Evolutionary conservation across 1,140 invertebrate genomes (phyloP).

Genomic region (Trichoplusia ni): DNA sequence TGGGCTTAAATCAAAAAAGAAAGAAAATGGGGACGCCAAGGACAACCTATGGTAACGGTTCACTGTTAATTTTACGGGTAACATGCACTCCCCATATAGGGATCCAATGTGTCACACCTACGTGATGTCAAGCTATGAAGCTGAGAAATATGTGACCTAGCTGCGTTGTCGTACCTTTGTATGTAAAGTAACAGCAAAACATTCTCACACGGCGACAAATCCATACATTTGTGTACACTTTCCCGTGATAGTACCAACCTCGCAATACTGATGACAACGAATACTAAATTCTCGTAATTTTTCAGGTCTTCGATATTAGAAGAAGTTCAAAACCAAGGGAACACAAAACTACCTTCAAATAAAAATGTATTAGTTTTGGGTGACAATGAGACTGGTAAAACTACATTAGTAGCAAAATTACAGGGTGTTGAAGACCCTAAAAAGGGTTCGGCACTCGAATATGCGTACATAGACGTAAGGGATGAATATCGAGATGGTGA

Average conservation of each 20-base stretch:
- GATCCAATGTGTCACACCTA: conserved; percentile 81
- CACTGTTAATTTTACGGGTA: conserved; percentile 68
- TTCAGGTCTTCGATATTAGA: conserved; percentile 95
- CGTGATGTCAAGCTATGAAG: conserved; percentile 76
- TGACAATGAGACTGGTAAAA: conserved; percentile 98
- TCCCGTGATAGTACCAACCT: conserved; percentile 24
- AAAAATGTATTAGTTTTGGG: conserved; percentile 96
- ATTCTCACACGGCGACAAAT: conserved; percentile 37
- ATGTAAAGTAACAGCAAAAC: conserved; percentile 60
- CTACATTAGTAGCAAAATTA: conserved; percentile 96
- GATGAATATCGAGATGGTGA: conserved; percentile 99
- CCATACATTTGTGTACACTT: conserved; percentile 28
- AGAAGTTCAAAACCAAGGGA: conserved; percentile 96
- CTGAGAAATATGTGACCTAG: conserved; percentile 78
- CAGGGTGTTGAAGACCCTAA: conserved; percentile 98
- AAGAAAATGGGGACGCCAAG: conserved; percentile 83
- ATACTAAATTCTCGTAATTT: conserved; percentile 48
- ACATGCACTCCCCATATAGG: conserved; percentile 76
- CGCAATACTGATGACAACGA: conserved; percentile 34
- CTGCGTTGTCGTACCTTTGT: conserved; percentile 71
- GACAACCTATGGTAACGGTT: conserved; percentile 86
- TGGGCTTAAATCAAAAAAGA: conserved; percentile 85
- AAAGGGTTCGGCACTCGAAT: conserved; percentile 98
- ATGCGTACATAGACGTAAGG: conserved; percentile 98
- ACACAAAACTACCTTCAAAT: conserved; percentile 95